Evolutionary conservation across 2,888 invertebrate genomes (phyloP), one percentile per base, ranked within the genome.

Genomic region (Scotopteryx bipunctaria): DNA sequence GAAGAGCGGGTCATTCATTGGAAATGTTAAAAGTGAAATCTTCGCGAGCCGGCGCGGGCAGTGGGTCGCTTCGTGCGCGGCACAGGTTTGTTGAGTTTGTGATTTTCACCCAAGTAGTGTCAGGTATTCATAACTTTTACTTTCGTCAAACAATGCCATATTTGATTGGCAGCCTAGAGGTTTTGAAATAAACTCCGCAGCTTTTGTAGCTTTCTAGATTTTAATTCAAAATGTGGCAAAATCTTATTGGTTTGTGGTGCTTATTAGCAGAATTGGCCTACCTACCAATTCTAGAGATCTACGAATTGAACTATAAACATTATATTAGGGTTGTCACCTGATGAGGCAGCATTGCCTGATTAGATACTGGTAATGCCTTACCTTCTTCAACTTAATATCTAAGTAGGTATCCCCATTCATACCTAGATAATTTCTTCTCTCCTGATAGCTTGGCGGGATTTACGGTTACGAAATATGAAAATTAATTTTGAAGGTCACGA

Each of bases 21-120:
- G 68, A 76, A 76, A 76, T 76, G 73, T 72, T 78, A 86, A 87
- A 88, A 89, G 88, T 88, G 88, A 89, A 88, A 88, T 86, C 83
- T 82, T 76, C 71, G 71, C 69, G 66, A 71, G 76, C 74, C 70
- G 69, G 70, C 68, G 75, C 69, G 76, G 78, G 64, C 79, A 85
- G 84, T 86, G 81, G 83, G 86, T 86, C 81, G 81, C 69, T 73
- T 71, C 73, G 71, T 67, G 64, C 67, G 74, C 76, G 69, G 71
- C 81, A 75, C 81, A 78, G 81, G 83, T 84, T 85, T 81, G 75
- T 85, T 81, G 73, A 69, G 83, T 83, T 82, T 82, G 80, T 70
- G 76, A 81, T 84, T 87, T 88, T 83, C 88, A 80, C 84, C 73
- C 66, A 70, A 68, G 67, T 61, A 64, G 67, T 67, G 64, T 27